A percentile compares a stretch with the other conserved stretches of the same genome.
These are phyloP conservation scores for Hipparchia semele DNA, from an alignment of 2,888 invertebrate genomes.

Conservation along the genomic window DNA sequence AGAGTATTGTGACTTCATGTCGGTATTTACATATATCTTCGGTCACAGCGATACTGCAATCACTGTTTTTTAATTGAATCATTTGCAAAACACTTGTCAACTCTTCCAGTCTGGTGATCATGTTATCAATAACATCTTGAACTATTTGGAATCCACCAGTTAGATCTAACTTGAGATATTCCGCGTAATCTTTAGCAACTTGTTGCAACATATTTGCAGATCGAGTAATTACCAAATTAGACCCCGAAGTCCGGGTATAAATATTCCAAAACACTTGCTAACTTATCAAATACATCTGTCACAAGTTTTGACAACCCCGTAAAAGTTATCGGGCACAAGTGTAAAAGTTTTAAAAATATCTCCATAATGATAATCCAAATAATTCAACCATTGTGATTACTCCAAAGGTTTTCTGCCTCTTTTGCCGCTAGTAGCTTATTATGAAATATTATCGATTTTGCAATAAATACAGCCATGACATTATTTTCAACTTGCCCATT, in stretches of 20 bases:
- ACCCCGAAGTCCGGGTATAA: constrained; percentile 75
- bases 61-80: constrained; percentile 76
- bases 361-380: constrained; percentile 56
- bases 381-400: constrained; percentile 13
- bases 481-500: constrained; percentile 21
- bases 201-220: constrained; percentile 74
- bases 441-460: constrained; percentile 37
- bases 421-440: constrained; percentile 21
- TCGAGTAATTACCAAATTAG: constrained; percentile 30
- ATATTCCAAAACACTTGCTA: constrained; percentile 67
- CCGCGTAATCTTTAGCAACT: constrained; percentile 79
- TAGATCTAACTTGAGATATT: constrained; percentile 80
- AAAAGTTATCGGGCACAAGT: constrained; percentile 59
- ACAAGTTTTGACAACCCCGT: constrained; percentile 66
- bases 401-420: constrained; percentile 17
- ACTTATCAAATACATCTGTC: constrained; percentile 64
- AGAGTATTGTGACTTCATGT: constrained; percentile 77
- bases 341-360: constrained; percentile 61
- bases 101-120: constrained; percentile 86
- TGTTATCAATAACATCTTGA: constrained; percentile 85
- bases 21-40: constrained; percentile 80
- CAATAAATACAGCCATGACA: constrained; percentile 42
- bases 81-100: constrained; percentile 84
- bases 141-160: constrained; percentile 82
- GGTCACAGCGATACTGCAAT: constrained; percentile 72